Evolutionary conservation across 2,888 invertebrate species (phyloP).

Genomic region (Chymomyza procnemis): DNA sequence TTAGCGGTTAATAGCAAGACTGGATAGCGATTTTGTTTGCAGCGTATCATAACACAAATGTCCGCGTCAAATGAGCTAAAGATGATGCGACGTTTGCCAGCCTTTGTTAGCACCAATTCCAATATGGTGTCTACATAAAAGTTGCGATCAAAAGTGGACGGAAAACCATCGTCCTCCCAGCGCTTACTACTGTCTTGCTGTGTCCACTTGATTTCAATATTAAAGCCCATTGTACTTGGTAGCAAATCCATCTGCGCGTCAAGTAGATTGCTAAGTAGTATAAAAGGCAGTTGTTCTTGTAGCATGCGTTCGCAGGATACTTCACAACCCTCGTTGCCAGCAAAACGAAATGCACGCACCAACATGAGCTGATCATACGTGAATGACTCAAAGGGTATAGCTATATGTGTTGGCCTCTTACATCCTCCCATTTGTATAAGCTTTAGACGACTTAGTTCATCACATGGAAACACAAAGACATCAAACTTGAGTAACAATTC

Average conservation of each 20-base stretch:
- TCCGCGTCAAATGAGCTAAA: conserved; percentile 97
- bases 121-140: conserved; percentile 91
- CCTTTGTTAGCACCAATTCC: conserved; percentile 81
- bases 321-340: conserved; percentile 81
- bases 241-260: conserved; percentile 83
- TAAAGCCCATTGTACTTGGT: conserved; percentile 87
- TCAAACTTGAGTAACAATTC: conserved; percentile 84
- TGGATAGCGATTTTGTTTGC: conserved; percentile 97
- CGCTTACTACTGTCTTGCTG: conserved; percentile 90
- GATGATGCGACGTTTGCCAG: conserved; percentile 86
- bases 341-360: conserved; percentile 85
- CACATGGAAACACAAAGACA: conserved; percentile 92
- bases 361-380: conserved; percentile 82
- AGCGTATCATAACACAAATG: conserved; percentile 92
- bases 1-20: conserved; percentile 92
- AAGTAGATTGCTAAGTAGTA: conserved; percentile 89
- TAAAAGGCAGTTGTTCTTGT: conserved; percentile 94
- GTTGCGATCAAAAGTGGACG: conserved; percentile 91
- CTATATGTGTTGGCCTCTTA: conserved; percentile 6
- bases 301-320: conserved; percentile 67
- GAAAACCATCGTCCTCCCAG: conserved; percentile 85
- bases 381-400: neutral
- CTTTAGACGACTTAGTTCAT: conserved; percentile 92
- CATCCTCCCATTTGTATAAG: conserved; percentile 84
- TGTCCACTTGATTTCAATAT: conserved; percentile 97